Base-by-base conservation (phyloP, 2,113 vertebrate genomes). In the Lanius collurio region DNA sequence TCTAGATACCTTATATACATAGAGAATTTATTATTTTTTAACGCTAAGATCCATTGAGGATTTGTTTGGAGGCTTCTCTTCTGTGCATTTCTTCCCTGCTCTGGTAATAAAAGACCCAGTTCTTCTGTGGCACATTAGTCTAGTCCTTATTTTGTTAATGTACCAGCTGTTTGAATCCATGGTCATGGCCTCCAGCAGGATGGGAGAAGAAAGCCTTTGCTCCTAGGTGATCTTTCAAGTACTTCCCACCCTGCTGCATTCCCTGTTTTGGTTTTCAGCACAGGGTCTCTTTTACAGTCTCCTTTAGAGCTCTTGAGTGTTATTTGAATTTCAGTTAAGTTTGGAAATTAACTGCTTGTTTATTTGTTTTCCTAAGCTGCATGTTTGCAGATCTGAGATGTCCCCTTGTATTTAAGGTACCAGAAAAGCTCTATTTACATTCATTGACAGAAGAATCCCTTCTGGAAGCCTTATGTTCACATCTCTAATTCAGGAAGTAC, bases 231-330 rank as follows among this genome's bases (percentile, higher is more conserved):
- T 76, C 31, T 59, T 75, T 41, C n/a, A 75, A 4, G 2, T 55
- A 31, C 15, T 77, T 73, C 11, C n/a, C 0, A 1, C 41, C 6
- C 10, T 42, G 3, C 6, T 57, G 31, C 44, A 15, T 74, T 50
- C 13, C 12, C 8, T 3, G 0, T 37, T 73, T 82, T 84, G 10
- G 14, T 87, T 92, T 70, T 67, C 19, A 53, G 62, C 42, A 26
- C 11, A 35, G 4, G 4, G 3, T 59, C 28, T 75, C 31, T 82
- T 10, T 55, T 65, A 27, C 31, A 78, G 23, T 35, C 28, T 23
- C 5, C 17, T 90, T 63, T 46, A 71, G 39, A 71, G 12, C 10
- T 24, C 10, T 4, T 13, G 19, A 39, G 28, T 49, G 15, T 28
- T 77, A 53, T 49, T 19, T 63, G 10, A 63, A 71, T 75, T 88